Evolutionary conservation across 2,113 vertebrate genomes (phyloP).

Genomic region (Takifugu bimaculatus): DNA sequence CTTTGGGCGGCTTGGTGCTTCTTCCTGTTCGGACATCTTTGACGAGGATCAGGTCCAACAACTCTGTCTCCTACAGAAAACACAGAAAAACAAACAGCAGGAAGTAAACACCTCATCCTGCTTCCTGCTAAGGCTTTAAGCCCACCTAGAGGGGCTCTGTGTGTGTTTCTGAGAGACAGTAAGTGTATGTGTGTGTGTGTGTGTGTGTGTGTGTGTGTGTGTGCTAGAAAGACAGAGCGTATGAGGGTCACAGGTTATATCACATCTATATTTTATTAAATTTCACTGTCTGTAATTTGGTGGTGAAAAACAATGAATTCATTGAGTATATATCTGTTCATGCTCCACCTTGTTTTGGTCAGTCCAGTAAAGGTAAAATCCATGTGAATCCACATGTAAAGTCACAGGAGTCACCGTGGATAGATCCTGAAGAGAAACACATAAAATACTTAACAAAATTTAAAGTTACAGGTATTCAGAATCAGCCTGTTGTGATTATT

Average conservation of each 20-base stretch:
- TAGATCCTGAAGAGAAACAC: slow-evolving; percentile 80
- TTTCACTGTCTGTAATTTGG: background rate
- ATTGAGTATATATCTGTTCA: no score
- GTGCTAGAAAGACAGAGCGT: background rate
- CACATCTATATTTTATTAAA: slow-evolving; percentile 1
- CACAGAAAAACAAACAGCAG: slow-evolving; percentile 14
- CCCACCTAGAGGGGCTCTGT: slow-evolving; percentile 20
- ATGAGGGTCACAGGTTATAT: slow-evolving; percentile 3
- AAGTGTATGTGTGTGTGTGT: background rate
- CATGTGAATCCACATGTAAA: slow-evolving; percentile 88
- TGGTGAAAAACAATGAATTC: no score
- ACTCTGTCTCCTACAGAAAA: slow-evolving; percentile 69
- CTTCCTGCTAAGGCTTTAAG: slow-evolving; percentile 29
- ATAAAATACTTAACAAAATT: background rate
- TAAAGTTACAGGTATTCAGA: no score
- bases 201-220: background rate
- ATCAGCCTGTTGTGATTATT: no score
- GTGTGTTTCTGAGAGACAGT: background rate
- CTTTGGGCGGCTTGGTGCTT: slow-evolving; percentile 78
- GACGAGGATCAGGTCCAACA: slow-evolving; percentile 73
- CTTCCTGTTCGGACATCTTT: slow-evolving; percentile 77
- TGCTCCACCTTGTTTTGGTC: slow-evolving; percentile 94
- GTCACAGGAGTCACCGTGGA: slow-evolving; percentile 89
- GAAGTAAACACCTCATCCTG: slow-evolving; percentile 10
- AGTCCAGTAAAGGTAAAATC: slow-evolving; percentile 97